Percentiles rank a stretch among this genome's conserved stretches.
phyloP scores from a whole-genome alignment of 2,113 vertebrate genomes.

The Phalacrocorax pelagicus region DNA sequence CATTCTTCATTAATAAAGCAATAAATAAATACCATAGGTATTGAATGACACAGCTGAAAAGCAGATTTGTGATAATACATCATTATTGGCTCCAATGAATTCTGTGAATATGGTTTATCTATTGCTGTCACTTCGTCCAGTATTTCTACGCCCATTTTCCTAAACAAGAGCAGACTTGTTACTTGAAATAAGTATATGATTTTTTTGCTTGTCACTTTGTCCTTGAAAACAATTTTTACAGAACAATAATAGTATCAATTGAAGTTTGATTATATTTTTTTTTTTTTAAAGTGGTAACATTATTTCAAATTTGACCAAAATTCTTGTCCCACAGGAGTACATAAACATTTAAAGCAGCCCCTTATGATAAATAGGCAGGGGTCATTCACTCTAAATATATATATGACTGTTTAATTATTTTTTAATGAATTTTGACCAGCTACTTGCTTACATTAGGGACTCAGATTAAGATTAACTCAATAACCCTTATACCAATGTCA shows the following conservation, averaged over 20 bases:
- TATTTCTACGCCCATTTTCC: background rate
- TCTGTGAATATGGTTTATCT: background rate
- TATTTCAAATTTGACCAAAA: background rate
- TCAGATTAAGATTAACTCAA: background rate
- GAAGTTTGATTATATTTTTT: background rate
- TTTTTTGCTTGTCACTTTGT: background rate
- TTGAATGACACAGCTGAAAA: background rate
- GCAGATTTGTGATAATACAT: background rate
- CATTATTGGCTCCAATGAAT: background rate
- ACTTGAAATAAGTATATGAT: background rate
- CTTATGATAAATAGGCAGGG: background rate
- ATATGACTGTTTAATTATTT: background rate
- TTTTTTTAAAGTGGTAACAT: rapidly evolving
- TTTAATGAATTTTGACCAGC: background rate
- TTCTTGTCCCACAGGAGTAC: background rate
- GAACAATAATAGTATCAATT: background rate
- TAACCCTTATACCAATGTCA: background rate
- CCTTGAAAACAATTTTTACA: background rate
- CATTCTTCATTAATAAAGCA: background rate
- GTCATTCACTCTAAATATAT: background rate
- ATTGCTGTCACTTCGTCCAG: background rate
- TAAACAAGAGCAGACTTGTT: background rate
- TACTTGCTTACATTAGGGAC: background rate
- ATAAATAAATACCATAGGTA: background rate
- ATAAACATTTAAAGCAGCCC: background rate